phyloP scores from a whole-genome alignment of 2,113 vertebrate species.

The Pseudonaja textilis region DNA sequence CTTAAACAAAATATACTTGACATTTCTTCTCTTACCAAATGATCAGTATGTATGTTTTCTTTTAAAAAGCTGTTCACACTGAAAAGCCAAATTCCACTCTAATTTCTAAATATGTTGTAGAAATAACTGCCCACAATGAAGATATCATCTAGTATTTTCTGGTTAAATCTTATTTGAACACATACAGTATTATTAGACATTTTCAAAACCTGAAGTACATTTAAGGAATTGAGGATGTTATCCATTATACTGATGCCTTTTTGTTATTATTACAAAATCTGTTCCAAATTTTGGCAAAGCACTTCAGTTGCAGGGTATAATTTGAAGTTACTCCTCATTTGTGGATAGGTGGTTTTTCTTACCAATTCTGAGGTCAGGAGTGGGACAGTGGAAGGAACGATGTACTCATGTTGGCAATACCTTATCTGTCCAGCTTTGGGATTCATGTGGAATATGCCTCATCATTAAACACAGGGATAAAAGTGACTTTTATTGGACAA shows the following conservation, averaged over 20 bases:
- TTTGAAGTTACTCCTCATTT: constrained; percentile 49
- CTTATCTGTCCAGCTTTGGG: background rate
- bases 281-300: constrained; percentile 21
- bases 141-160: constrained; percentile 37
- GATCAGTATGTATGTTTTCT: background rate
- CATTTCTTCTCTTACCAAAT: constrained; percentile 22
- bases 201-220: constrained; percentile 49
- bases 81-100: constrained; percentile 30
- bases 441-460: background rate
- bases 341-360: constrained; percentile 25
- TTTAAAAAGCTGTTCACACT: background rate
- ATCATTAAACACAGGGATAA: background rate
- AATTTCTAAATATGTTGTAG: constrained; percentile 39
- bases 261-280: constrained; percentile 35
- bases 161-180: constrained; percentile 42
- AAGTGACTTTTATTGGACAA: background rate
- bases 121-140: constrained; percentile 35
- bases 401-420: background rate
- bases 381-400: constrained; percentile 25
- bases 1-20: background rate
- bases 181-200: constrained; percentile 20
- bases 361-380: constrained; percentile 26
- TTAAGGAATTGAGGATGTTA: constrained; percentile 43
- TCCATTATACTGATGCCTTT: constrained; percentile 43
- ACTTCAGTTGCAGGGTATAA: constrained; percentile 30